These are phyloP conservation scores for Sialis fuliginosa DNA, from an alignment of 2,888 invertebrate genomes.

Conservation along the genomic window DNA sequence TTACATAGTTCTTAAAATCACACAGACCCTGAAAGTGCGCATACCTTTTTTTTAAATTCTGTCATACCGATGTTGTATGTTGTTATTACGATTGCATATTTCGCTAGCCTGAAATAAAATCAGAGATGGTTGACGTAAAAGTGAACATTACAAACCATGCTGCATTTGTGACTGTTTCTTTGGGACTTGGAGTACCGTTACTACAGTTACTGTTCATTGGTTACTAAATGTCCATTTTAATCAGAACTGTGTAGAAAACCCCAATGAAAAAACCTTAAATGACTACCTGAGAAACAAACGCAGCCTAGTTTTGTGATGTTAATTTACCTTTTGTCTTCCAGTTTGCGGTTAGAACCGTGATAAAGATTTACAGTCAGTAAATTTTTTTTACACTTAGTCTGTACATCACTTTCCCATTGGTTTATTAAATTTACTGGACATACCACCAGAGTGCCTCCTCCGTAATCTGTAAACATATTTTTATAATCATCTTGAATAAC, in stretches of 20 bases:
- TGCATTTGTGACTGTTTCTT: too few relatives aligned
- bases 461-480: neutral
- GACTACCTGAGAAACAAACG: neutral
- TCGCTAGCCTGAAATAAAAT: conserved; percentile 30
- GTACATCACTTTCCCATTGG: conserved; percentile 78
- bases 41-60: conserved; percentile 34
- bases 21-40: neutral
- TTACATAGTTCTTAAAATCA: neutral
- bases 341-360: conserved; percentile 65
- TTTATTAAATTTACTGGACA: conserved; percentile 81
- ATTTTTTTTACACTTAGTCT: conserved; percentile 38
- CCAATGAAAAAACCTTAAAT: neutral
- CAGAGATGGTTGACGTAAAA: neutral
- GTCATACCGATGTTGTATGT: conserved; percentile 63
- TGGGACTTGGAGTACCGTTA: too few relatives aligned
- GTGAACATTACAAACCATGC: too few relatives aligned
- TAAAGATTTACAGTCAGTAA: conserved; percentile 47
- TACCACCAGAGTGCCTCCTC: conserved; percentile 69
- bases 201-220: too few relatives aligned
- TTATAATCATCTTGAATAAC: neutral
- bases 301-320: neutral
- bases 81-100: conserved; percentile 70
- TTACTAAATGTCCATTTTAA: too few relatives aligned
- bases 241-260: too few relatives aligned
- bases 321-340: conserved; percentile 29